Conservation (phyloP, 2,113 vertebrate species). For the Urocolius indicus region DNA sequence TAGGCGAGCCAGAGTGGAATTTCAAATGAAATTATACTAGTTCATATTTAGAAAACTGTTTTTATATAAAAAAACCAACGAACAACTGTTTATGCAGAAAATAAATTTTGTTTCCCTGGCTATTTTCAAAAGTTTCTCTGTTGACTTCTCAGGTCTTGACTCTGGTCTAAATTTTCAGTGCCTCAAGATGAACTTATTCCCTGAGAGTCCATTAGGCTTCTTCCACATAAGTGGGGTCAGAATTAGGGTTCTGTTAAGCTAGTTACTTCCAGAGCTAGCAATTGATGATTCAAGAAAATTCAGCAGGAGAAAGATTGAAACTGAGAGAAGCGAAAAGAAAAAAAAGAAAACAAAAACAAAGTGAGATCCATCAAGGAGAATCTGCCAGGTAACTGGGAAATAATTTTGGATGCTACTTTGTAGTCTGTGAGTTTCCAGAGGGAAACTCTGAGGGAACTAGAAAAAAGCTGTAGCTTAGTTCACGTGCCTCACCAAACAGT, state of each 20-base stretch:
- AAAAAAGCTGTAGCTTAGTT: not conserved
- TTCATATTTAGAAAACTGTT: not conserved
- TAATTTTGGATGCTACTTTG: not conserved
- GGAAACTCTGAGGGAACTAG: not conserved
- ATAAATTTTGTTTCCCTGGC: not conserved
- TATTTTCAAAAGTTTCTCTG: not conserved
- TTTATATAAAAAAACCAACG: not conserved
- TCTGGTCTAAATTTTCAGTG: conserved; percentile 35
- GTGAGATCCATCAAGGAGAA: not conserved
- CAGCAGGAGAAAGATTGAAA: not conserved
- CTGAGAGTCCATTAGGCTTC: not conserved
- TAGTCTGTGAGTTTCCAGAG: not conserved
- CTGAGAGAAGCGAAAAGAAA: not conserved
- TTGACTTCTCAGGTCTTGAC: not conserved
- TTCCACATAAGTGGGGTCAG: conserved; percentile 27
- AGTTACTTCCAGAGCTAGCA: not conserved
- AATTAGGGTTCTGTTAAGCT: conserved; percentile 8
- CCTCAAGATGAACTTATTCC: not conserved
- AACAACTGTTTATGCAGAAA: not conserved
- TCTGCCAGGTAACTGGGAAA: conserved; percentile 20
- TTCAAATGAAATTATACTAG: not conserved
- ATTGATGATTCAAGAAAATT: not conserved
- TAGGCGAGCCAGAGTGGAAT: not conserved
- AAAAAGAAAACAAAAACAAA: not conserved
- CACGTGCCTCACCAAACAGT: not conserved